Conservation (phyloP, 2,888 invertebrate species). For the Mythimna ferrago region DNA sequence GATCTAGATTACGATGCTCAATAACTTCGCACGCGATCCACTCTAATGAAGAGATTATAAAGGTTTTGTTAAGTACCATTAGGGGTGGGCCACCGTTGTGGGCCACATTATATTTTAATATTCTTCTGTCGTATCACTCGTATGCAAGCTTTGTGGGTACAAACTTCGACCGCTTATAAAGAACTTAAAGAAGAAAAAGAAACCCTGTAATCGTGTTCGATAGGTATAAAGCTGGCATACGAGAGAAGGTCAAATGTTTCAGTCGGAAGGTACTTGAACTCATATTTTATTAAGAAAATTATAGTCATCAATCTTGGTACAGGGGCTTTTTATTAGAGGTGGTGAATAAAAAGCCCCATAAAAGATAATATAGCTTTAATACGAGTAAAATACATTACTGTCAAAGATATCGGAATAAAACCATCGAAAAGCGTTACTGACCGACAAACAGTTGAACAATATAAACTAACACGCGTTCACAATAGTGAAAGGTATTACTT, state of each 20-base stretch:
- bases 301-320: not conserved
- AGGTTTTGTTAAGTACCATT: conserved; percentile 6
- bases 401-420: not conserved
- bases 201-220: no score
- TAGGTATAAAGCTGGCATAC: no score
- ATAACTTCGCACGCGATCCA: conserved; percentile 23
- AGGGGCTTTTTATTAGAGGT: not conserved
- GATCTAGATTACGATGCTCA: conserved; percentile 21
- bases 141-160: not conserved
- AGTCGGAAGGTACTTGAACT: no score
- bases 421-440: not conserved
- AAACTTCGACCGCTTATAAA: no score
- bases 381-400: not conserved
- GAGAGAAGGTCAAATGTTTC: no score
- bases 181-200: no score
- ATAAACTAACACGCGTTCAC: conserved; percentile 12
- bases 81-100: not conserved
- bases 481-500: conserved; percentile 22
- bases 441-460: not conserved
- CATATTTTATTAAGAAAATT: no score
- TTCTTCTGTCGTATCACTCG: not conserved
- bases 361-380: not conserved
- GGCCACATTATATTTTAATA: not conserved
- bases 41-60: conserved; percentile 9
- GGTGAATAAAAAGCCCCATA: no score